Evolutionary conservation across 35 echinoderm and acorn worm genomes (phyloP), one percentile per base, ranked within the genome.

Genomic region (Patiria miniata): DNA sequence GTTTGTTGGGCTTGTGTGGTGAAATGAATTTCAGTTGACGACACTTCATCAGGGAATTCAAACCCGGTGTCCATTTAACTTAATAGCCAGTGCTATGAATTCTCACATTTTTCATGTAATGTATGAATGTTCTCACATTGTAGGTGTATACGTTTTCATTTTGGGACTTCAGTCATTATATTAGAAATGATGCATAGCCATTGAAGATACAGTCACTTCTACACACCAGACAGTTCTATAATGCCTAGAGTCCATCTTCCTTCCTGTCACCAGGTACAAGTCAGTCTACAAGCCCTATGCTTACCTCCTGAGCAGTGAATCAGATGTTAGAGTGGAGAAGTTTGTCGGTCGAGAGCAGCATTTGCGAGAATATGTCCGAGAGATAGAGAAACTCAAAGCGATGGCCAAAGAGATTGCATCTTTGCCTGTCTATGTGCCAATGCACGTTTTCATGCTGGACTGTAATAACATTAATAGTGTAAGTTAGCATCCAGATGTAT

Each of bases 261-360:
- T 54, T 38, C 65, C 22, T 87, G 36, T 40, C 76, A 56, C 2
- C 51, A 99, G 96, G 78, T 99, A 95, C 84, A 88, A 79, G 51
- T 88, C 86, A 7, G 90, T 92, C 21, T 99, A 99, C 84, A 83
- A 91, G 37, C 96, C 92, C 1, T 99, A 92, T 77, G 60, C 90
- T 17, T 99, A 95, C 93, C 79, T 99, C 33, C 52, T 99, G 52
- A 92, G 86, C 15, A 83, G 22, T n/a, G 47, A 83, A 0, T 99
- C 96, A 51, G 96, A 95, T 54, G 12, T 57, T 22, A 85, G 79
- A 78, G 96, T 99, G 19, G 83, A 91, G 73, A 91, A 91, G 51
- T 94, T 94, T 81, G 88, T 99, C 38, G 92, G 83, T 77, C 91
- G 81, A 65, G 96, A 99, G 39, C 95, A 99, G 44, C 96, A 99